A percentile compares a stretch with the other conserved stretches of the same genome.
These are phyloP conservation scores for Betta splendens DNA, from an alignment of 2,797 vertebrate species.

Conservation along the genomic window DNA sequence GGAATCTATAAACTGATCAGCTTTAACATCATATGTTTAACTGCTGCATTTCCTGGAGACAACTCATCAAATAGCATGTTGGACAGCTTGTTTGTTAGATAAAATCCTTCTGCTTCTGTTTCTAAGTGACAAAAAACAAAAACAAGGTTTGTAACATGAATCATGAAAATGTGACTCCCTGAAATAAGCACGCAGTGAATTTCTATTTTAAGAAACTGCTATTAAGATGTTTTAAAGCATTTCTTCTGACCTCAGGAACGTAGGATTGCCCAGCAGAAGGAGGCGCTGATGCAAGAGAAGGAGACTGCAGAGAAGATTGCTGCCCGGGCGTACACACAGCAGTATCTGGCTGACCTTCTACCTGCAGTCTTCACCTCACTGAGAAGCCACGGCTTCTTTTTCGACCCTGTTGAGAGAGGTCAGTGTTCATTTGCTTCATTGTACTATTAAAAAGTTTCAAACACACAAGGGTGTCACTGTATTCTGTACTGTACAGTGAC, in stretches of 20 bases:
- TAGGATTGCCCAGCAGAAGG: slow-evolving; percentile 84
- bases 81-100: neutral
- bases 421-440: neutral
- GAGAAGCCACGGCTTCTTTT: slow-evolving; percentile 87
- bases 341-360: slow-evolving; percentile 86
- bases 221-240: neutral
- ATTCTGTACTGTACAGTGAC: too few relatives aligned
- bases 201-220: neutral
- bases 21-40: neutral
- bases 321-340: slow-evolving; percentile 83
- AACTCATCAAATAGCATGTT: neutral
- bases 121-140: neutral
- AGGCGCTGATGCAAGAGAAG: slow-evolving; percentile 78
- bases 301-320: slow-evolving; percentile 89
- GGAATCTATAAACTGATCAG: neutral
- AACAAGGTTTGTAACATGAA: neutral
- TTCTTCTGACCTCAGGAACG: slow-evolving; percentile 75
- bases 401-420: slow-evolving; percentile 90
- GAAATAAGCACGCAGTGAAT: too few relatives aligned
- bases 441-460: slow-evolving; percentile 1
- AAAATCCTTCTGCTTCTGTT: neutral
- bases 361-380: slow-evolving; percentile 86
- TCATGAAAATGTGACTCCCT: too few relatives aligned
- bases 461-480: slow-evolving; percentile 7
- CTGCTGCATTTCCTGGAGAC: neutral